A percentile compares a stretch with the other conserved stretches of the same genome.
Evolutionary conservation across 53 echinoderm and acorn worm species (phyloP).

Genomic region (Echinometra lucunter): DNA sequence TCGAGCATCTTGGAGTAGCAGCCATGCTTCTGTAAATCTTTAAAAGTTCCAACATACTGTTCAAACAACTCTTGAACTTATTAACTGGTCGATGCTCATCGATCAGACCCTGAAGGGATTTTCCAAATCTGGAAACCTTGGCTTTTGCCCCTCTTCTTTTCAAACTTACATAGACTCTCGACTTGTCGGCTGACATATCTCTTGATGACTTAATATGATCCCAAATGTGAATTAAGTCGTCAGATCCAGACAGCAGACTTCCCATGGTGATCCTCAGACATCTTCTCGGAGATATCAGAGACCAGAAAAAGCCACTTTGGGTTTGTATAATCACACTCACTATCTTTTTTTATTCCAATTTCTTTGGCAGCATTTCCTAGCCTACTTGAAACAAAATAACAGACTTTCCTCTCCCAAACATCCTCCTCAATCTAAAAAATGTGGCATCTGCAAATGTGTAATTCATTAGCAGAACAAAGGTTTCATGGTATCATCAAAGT

Average conservation of each 20-base stretch:
- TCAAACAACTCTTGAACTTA: neutral
- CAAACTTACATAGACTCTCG: too few species aligned
- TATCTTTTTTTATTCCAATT: neutral
- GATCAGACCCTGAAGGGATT: neutral
- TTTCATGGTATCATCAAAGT: too few species aligned
- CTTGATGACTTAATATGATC: too few species aligned
- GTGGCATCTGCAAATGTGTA: neutral
- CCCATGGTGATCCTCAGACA: too few species aligned
- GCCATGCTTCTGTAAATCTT: slow-evolving; percentile 35
- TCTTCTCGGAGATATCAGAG: too few species aligned
- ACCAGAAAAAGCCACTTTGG: neutral
- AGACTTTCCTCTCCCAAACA: neutral
- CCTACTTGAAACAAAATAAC: neutral
- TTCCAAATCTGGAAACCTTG: neutral
- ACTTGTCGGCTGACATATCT: too few species aligned
- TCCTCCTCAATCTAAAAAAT: neutral
- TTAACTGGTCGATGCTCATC: neutral
- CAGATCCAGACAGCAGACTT: too few species aligned
- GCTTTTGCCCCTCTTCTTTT: slow-evolving; percentile 5
- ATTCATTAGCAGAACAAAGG: too few species aligned
- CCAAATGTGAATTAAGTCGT: too few species aligned
- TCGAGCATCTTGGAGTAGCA: neutral
- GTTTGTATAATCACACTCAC: neutral
- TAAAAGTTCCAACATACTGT: neutral
- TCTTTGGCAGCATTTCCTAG: neutral